Conservation (phyloP, 2,797 vertebrate genomes). For the Aplochiton taeniatus region DNA sequence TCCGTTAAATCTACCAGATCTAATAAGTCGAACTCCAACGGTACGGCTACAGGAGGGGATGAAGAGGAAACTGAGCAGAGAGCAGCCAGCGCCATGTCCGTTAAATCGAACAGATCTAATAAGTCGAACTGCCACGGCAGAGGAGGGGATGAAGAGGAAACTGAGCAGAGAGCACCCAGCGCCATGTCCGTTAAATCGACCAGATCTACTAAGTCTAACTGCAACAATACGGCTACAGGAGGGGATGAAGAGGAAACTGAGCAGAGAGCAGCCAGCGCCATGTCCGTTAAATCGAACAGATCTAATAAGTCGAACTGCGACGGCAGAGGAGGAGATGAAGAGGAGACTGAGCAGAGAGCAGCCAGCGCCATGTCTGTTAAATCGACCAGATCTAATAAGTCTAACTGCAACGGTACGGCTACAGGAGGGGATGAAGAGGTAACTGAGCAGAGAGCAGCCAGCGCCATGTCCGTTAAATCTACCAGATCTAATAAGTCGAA, state of each 20-base stretch:
- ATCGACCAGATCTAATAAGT: not conserved
- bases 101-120: not conserved
- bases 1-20: conserved; percentile 48
- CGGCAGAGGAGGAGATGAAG: not conserved
- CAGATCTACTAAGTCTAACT: conserved; percentile 11
- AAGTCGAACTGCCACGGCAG: too few relatives aligned
- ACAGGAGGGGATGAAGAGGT: conserved; percentile 9
- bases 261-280: conserved; percentile 36
- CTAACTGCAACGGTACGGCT: too few relatives aligned
- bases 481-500: not conserved
- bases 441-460: conserved; percentile 22
- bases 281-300: conserved; percentile 47
- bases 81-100: not conserved
- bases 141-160: conserved; percentile 12
- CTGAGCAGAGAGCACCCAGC: conserved; percentile 34
- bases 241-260: conserved; percentile 11
- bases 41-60: conserved; percentile 5
- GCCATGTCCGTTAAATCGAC: conserved; percentile 46
- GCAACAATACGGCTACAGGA: conserved; percentile 16
- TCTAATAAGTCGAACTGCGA: too few relatives aligned
- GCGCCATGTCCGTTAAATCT: not conserved
- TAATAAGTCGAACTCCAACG: too few relatives aligned
- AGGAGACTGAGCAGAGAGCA: conserved; percentile 19
- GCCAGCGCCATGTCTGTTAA: not conserved
- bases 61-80: conserved; percentile 15